phyloP scores from a whole-genome alignment of 2,113 vertebrate genomes.

The Zonotrichia leucophrys region DNA sequence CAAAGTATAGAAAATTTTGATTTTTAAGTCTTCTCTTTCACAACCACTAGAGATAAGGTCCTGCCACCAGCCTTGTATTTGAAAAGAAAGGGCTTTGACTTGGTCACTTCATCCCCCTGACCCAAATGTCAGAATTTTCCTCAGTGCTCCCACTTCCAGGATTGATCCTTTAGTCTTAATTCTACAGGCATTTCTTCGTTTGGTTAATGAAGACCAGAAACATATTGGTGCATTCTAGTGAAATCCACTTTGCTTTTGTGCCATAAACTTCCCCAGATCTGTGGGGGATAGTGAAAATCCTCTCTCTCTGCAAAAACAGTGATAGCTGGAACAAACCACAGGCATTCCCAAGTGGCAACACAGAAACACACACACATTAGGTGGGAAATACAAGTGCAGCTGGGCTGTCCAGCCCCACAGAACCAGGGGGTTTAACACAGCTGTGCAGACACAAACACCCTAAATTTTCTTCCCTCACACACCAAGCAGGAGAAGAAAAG shows the following conservation, averaged over 20 bases:
- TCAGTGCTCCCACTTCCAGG: not conserved
- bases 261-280: not conserved
- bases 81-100: not conserved
- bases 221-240: not conserved
- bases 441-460: not conserved
- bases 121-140: not conserved
- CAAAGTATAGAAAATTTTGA: not conserved
- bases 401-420: not conserved
- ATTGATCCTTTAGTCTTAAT: not conserved
- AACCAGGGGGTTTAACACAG: not conserved
- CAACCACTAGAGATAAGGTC: not conserved
- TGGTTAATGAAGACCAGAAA: not conserved
- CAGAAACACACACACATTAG: fast-evolving
- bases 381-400: not conserved
- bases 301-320: not conserved
- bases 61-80: not conserved
- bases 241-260: not conserved
- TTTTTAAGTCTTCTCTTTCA: not conserved
- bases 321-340: not conserved
- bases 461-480: not conserved
- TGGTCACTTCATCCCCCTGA: not conserved
- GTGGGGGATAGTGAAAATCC: not conserved
- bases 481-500: not conserved
- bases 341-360: not conserved
- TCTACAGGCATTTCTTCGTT: not conserved